These are phyloP conservation scores for Xylocampa areola DNA, from an alignment of 2,888 invertebrate genomes.

Conservation along the genomic window DNA sequence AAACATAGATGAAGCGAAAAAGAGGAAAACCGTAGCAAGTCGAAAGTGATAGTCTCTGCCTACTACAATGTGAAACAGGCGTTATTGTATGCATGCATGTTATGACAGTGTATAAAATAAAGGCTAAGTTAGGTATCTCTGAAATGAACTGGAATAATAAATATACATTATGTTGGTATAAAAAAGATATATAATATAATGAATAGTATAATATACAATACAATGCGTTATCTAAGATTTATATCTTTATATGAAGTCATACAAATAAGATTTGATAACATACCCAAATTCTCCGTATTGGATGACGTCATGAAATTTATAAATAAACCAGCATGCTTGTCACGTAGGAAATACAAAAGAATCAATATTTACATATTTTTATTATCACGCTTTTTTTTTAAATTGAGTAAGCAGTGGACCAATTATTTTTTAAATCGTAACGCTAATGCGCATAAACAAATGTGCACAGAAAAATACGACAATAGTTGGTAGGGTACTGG, in stretches of 20 bases:
- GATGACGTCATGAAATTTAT: constrained; percentile 33
- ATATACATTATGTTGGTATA: constrained; percentile 1
- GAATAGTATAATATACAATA: constrained; percentile 26
- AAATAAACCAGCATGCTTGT: constrained; percentile 38
- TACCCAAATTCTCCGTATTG: constrained; percentile 45
- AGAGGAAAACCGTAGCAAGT: no score
- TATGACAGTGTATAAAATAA: constrained; percentile 11
- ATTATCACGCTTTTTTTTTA: neutral
- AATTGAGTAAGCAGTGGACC: neutral
- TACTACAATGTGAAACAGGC: no score
- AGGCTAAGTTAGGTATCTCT: constrained; percentile 20
- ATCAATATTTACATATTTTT: constrained; percentile 28
- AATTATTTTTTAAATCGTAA: neutral
- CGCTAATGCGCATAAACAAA: no score
- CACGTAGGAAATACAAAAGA: constrained; percentile 22
- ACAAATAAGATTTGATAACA: constrained; percentile 49
- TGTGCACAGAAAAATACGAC: no score
- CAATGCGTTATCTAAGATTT: constrained; percentile 22
- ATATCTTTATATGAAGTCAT: constrained; percentile 49
- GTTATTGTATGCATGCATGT: no score
- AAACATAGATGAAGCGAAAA: no score
- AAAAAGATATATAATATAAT: constrained; percentile 28
- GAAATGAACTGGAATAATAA: constrained; percentile 8
- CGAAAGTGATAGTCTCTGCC: no score
- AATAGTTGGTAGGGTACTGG: no score